A percentile compares a stretch with the other conserved stretches of the same genome.
Evolutionary conservation across 2,797 vertebrate species (phyloP).

Genomic region (Hypotaenidia philippensis): DNA sequence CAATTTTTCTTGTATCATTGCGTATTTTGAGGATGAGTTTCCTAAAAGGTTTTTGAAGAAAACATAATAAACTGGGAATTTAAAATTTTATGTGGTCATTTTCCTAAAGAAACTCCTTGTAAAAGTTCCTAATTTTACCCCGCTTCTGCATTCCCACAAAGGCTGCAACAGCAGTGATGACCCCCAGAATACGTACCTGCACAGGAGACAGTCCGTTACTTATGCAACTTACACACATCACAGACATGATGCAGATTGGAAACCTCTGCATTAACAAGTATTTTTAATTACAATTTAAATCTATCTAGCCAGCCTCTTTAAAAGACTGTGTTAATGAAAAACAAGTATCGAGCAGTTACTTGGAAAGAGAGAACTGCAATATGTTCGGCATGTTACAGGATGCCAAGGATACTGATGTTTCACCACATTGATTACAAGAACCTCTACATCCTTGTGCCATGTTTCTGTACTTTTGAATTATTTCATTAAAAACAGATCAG

Average conservation of each 20-base stretch:
- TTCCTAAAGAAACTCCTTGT: background rate
- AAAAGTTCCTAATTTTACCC: background rate
- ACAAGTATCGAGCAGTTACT: background rate
- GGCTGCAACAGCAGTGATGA: background rate
- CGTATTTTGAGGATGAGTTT: background rate
- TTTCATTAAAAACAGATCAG: background rate
- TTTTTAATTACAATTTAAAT: background rate
- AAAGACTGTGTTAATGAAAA: background rate
- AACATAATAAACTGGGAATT: background rate
- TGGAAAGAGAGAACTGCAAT: background rate
- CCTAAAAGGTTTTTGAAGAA: background rate
- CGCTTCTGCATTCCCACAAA: background rate
- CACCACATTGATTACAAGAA: background rate
- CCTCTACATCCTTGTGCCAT: background rate
- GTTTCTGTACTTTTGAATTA: background rate
- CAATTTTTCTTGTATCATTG: background rate
- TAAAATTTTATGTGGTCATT: background rate
- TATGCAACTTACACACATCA: background rate
- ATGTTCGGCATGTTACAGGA: background rate
- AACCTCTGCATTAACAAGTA: background rate
- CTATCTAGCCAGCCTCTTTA: background rate
- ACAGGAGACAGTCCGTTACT: background rate
- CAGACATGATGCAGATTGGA: background rate
- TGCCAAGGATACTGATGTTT: background rate
- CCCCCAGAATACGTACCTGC: accelerated